These are phyloP conservation scores for Nephrotoma appendiculata DNA, from an alignment of 2,888 invertebrate genomes.

Conservation along the genomic window DNA sequence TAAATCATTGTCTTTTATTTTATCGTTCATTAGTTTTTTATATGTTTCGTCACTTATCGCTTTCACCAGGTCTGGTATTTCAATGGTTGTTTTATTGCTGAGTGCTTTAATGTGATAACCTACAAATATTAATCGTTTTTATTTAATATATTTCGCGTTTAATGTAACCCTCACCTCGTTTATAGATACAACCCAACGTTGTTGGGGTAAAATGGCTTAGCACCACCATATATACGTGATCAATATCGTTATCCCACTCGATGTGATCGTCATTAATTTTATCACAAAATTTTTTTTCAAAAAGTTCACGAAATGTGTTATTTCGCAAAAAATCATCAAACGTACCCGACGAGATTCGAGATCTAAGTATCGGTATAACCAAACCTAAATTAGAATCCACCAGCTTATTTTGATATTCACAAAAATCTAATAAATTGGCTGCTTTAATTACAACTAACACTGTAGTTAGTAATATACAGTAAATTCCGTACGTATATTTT, in stretches of 20 bases:
- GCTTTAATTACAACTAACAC: background rate
- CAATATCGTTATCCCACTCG: background rate
- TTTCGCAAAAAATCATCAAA: background rate
- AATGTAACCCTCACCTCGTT: background rate
- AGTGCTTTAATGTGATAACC: background rate
- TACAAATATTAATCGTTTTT: background rate
- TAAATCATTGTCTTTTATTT: background rate
- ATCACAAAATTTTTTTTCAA: background rate
- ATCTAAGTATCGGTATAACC: background rate
- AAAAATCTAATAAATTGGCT: background rate
- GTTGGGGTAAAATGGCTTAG: background rate
- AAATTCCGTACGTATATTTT: background rate
- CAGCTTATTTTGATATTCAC: background rate
- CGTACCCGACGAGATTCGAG: background rate
- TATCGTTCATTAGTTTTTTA: background rate
- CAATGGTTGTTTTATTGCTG: background rate
- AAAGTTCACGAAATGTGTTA: background rate
- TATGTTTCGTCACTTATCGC: background rate
- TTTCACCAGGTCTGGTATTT: background rate
- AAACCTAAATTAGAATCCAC: background rate
- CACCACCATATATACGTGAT: background rate
- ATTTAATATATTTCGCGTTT: no score
- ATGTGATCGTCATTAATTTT: background rate
- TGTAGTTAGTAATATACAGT: no score
- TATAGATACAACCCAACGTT: background rate